phyloP scores from a whole-genome alignment of 2,797 vertebrate genomes.

The Paramormyrops hopkinsi region DNA sequence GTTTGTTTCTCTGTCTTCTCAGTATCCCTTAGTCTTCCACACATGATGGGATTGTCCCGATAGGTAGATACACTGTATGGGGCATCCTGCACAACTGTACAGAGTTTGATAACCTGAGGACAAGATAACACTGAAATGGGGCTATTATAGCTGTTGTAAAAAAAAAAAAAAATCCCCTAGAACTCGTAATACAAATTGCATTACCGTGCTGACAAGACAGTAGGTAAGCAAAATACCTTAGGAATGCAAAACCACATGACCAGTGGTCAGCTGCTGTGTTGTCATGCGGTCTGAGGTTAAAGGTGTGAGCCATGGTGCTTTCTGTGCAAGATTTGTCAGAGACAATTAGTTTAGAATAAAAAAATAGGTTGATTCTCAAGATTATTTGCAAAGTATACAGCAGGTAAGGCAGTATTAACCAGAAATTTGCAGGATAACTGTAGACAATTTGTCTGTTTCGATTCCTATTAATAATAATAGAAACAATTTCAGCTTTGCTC shows the following conservation, averaged over 20 bases:
- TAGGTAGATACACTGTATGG: not conserved
- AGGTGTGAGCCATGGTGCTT: constrained; percentile 16
- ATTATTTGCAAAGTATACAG: not conserved
- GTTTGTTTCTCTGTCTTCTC: constrained; percentile 41
- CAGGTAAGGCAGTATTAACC: not conserved
- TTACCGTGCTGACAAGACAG: not conserved
- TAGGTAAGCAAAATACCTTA: not conserved
- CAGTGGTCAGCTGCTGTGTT: not conserved
- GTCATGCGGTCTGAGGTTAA: not conserved
- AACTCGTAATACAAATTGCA: not conserved
- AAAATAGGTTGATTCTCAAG: not conserved
- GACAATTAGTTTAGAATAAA: not conserved
- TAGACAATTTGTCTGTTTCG: not conserved
- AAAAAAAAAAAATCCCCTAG: not conserved
- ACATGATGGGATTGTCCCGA: constrained; percentile 26
- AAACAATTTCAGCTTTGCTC: constrained; percentile 20
- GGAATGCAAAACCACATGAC: constrained; percentile 6
- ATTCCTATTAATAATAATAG: not conserved
- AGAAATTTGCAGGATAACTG: not conserved
- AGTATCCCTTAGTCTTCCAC: constrained; percentile 57
- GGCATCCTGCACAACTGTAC: not conserved
- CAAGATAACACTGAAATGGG: not conserved
- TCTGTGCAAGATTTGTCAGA: not conserved
- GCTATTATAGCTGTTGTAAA: not conserved
- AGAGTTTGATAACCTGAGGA: not conserved